Percentiles rank a stretch among this genome's conserved stretches.
Conservation (phyloP, 1,140 invertebrate species). For the Drosophila arawakana region DNA sequence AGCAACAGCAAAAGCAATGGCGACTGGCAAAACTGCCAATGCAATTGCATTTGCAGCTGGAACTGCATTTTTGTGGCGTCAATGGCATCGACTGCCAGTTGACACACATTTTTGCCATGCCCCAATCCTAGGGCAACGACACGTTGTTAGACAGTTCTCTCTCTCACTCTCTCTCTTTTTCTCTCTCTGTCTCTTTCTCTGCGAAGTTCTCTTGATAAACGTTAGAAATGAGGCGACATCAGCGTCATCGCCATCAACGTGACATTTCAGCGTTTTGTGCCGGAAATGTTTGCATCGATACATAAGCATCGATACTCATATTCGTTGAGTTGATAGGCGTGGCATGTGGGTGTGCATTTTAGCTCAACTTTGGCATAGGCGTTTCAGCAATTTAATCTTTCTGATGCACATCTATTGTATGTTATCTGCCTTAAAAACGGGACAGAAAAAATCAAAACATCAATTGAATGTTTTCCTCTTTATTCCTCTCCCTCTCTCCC, state of each 20-base stretch:
- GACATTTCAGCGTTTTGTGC: conserved; percentile 76
- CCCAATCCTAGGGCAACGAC: conserved; percentile 59
- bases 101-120: conserved; percentile 75
- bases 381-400: conserved; percentile 73
- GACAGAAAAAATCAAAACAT: neutral
- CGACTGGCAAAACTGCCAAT: conserved; percentile 12
- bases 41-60: conserved; percentile 37
- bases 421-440: no score
- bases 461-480: conserved; percentile 1
- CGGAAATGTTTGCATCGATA: conserved; percentile 81
- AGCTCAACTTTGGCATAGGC: conserved; percentile 25
- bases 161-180: neutral
- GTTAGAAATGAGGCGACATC: conserved; percentile 34
- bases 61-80: conserved; percentile 60
- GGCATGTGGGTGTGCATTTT: neutral
- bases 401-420: conserved; percentile 51
- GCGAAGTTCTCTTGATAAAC: conserved; percentile 51
- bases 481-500: neutral
- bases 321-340: neutral
- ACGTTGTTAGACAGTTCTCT: conserved; percentile 34
- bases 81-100: conserved; percentile 71
- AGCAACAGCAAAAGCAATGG: conserved; percentile 11
- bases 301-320: conserved; percentile 32
- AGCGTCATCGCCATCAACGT: conserved; percentile 53
- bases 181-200: neutral